phyloP scores from a whole-genome alignment of 2,113 vertebrate genomes.

The Donacobius atricapilla region DNA sequence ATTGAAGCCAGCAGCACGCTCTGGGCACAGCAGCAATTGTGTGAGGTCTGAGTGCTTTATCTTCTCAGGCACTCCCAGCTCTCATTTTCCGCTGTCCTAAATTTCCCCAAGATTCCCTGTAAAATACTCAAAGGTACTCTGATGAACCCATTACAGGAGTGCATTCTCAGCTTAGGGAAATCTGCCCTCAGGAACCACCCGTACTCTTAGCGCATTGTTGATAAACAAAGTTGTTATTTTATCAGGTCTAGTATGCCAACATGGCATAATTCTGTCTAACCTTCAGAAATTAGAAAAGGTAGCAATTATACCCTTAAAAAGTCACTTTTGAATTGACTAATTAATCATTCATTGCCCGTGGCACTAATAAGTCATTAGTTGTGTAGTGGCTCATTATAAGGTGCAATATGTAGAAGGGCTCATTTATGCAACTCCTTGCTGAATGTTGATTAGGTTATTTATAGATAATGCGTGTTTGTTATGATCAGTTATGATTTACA shows the following conservation, averaged over 20 bases:
- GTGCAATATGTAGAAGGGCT: conserved; percentile 55
- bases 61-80: neutral
- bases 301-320: conserved; percentile 73
- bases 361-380: conserved; percentile 75
- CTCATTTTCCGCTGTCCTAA: neutral
- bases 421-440: conserved; percentile 64
- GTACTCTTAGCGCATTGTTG: neutral
- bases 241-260: conserved; percentile 33
- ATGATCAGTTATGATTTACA: conserved; percentile 62
- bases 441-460: conserved; percentile 76
- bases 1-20: neutral
- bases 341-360: conserved; percentile 75
- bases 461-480: conserved; percentile 63
- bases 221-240: conserved; percentile 49
- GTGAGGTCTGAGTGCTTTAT: neutral
- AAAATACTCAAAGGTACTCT: neutral
- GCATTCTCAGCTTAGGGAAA: neutral
- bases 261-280: conserved; percentile 65
- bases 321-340: conserved; percentile 72
- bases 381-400: conserved; percentile 70
- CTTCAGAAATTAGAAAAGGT: conserved; percentile 71
- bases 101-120: neutral
- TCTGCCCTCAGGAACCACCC: neutral
- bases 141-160: neutral
- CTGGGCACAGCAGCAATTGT: neutral